Conservation (phyloP, 1,140 invertebrate species). For the Eriocheir sinensis region DNA sequence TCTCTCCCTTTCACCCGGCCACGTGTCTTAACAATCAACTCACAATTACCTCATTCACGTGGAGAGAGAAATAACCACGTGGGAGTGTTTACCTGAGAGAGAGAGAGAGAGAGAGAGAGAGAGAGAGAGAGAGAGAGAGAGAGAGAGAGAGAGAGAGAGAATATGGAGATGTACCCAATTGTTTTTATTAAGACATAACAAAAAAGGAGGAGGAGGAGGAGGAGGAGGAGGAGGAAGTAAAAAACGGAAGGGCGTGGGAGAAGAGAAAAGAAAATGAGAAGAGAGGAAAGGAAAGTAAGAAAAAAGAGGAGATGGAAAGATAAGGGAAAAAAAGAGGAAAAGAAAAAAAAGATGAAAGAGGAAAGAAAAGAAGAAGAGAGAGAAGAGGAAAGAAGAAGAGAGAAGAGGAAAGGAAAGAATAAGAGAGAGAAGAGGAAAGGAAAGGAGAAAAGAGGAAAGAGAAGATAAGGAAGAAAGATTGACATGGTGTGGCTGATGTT, state of each 20-base stretch:
- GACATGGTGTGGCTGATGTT: too few relatives aligned
- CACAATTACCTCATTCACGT: too few relatives aligned
- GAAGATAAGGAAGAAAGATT: conserved; percentile 5
- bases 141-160: too few relatives aligned
- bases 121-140: too few relatives aligned
- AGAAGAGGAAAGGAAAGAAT: conserved; percentile 5
- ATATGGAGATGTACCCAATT: not conserved
- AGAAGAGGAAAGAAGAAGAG: conserved; percentile 20
- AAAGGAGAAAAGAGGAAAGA: conserved; percentile 22
- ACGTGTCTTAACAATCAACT: not conserved
- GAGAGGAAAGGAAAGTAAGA: too few relatives aligned
- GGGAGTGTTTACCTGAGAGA: not conserved
- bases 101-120: too few relatives aligned
- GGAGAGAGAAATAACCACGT: too few relatives aligned
- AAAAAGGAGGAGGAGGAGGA: not conserved
- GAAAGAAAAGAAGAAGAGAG: conserved; percentile 20
- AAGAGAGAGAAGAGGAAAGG: not conserved
- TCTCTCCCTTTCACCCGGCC: not conserved
- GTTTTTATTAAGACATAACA: not conserved
- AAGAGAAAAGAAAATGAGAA: too few relatives aligned
- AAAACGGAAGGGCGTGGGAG: not conserved
- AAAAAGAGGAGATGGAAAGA: not conserved
- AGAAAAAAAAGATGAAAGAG: too few relatives aligned
- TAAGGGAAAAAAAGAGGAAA: not conserved
- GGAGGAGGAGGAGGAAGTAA: not conserved